Evolutionary conservation across 2,797 vertebrate genomes (phyloP).

Genomic region (Microctenopoma lineatum): DNA sequence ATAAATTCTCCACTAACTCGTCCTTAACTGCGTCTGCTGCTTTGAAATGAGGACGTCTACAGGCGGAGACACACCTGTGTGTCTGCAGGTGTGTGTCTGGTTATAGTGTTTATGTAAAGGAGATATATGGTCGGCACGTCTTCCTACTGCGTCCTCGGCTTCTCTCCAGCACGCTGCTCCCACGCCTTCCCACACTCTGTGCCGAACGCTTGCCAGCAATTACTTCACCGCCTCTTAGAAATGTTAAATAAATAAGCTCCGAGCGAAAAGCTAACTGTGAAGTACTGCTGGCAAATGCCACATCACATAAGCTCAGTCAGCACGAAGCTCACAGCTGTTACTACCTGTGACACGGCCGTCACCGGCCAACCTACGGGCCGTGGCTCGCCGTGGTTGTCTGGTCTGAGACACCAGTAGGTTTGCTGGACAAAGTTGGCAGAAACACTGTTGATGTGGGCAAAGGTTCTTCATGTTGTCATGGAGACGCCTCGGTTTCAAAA

Average conservation of each 20-base stretch:
- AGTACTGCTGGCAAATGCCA: constrained; percentile 17
- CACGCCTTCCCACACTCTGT: background rate
- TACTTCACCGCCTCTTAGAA: constrained; percentile 44
- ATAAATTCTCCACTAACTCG: too few relatives aligned
- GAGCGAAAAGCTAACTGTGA: constrained; percentile 1
- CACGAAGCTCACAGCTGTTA: background rate
- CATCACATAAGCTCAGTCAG: constrained; percentile 13
- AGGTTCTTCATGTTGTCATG: constrained; percentile 37
- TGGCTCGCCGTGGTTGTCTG: background rate
- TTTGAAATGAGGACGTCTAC: background rate
- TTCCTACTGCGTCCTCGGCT: background rate
- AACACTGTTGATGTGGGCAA: constrained; percentile 47
- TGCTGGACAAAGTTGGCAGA: constrained; percentile 11
- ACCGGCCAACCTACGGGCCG: background rate
- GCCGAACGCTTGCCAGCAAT: constrained; percentile 38
- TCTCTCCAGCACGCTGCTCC: background rate
- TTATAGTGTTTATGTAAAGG: too few relatives aligned
- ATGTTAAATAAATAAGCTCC: constrained; percentile 16
- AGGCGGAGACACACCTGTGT: background rate
- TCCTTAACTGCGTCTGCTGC: too few relatives aligned
- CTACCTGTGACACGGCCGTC: background rate
- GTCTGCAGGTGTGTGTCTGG: background rate
- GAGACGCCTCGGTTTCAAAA: constrained; percentile 48
- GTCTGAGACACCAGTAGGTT: background rate
- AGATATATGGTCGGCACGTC: background rate